phyloP scores from a whole-genome alignment of 2,888 invertebrate species.

The Melipona bicolor region DNA sequence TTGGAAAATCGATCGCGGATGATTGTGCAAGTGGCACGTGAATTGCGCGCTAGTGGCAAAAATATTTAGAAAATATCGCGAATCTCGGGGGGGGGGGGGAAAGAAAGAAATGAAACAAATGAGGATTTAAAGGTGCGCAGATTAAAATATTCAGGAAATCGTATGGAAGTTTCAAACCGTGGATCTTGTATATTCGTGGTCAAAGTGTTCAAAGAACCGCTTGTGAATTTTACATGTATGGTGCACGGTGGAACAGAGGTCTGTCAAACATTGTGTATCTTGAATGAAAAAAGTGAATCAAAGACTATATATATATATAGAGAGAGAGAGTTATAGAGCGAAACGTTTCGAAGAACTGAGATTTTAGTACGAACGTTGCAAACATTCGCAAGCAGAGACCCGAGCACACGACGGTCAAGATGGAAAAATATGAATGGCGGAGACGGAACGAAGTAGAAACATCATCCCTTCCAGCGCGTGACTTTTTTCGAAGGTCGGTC shows the following conservation, averaged over 20 bases:
- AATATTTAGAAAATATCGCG: too few species aligned
- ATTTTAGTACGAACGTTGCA: not conserved
- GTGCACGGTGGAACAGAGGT: not conserved
- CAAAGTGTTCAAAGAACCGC: not conserved
- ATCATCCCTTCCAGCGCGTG: constrained; percentile 36
- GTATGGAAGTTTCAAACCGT: not conserved
- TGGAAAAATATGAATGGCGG: constrained; percentile 7
- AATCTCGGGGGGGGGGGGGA: not conserved
- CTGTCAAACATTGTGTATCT: not conserved
- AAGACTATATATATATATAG: too few species aligned
- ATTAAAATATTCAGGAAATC: not conserved
- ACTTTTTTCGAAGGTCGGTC: constrained; percentile 69
- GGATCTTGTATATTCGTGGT: not conserved
- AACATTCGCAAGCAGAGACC: not conserved
- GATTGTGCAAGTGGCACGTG: too few species aligned
- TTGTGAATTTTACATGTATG: not conserved
- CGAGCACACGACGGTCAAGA: not conserved
- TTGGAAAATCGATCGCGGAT: too few species aligned
- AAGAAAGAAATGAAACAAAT: not conserved
- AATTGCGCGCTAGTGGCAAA: too few species aligned
- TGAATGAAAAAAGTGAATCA: too few species aligned
- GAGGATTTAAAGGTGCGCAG: not conserved
- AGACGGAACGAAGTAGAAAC: constrained; percentile 15
- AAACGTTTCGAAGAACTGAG: too few species aligned
- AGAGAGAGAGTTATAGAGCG: too few species aligned